Evolutionary conservation across 2,113 vertebrate species (phyloP).

Genomic region (Paramisgurnus dabryanus): DNA sequence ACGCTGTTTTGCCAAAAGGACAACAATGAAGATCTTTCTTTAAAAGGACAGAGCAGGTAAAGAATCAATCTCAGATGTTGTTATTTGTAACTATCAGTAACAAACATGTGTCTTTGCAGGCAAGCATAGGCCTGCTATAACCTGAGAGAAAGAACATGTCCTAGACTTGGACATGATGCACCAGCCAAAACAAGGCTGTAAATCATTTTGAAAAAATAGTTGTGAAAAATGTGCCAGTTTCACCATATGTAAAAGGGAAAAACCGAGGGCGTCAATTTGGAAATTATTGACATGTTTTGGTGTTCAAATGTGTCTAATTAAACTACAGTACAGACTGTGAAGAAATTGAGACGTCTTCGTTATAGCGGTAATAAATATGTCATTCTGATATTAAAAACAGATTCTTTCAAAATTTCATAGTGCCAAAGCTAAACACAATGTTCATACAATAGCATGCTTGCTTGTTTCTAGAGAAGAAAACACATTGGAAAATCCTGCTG

Average conservation of each 20-base stretch:
- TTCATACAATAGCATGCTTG: constrained; percentile 28
- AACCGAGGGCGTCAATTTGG: constrained; percentile 37
- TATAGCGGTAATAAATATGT: constrained; percentile 36
- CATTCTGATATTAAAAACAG: constrained; percentile 34
- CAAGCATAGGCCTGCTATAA: constrained; percentile 2
- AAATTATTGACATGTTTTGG: constrained; percentile 28
- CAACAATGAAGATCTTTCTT: constrained; percentile 30
- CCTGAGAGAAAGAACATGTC: constrained; percentile 33
- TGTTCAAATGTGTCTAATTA: constrained; percentile 48
- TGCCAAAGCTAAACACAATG: constrained; percentile 44
- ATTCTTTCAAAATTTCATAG: constrained; percentile 37
- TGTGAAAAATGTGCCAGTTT: constrained; percentile 36
- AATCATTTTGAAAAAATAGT: constrained; percentile 48
- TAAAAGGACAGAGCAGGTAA: constrained; percentile 35
- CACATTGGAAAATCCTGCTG: constrained; percentile 28
- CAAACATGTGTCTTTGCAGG: constrained; percentile 21
- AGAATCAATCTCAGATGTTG: constrained; percentile 44
- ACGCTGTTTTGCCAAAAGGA: constrained; percentile 8
- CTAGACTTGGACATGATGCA: constrained; percentile 8
- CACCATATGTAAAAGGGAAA: constrained; percentile 26
- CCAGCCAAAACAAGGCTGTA: constrained; percentile 51
- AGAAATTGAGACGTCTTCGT: constrained; percentile 22
- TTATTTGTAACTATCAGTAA: constrained; percentile 15
- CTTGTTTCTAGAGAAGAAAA: constrained; percentile 44
- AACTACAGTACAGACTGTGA: constrained; percentile 6